Base-by-base conservation (phyloP, 2,797 vertebrate species). In the Limnodromus scolopaceus region DNA sequence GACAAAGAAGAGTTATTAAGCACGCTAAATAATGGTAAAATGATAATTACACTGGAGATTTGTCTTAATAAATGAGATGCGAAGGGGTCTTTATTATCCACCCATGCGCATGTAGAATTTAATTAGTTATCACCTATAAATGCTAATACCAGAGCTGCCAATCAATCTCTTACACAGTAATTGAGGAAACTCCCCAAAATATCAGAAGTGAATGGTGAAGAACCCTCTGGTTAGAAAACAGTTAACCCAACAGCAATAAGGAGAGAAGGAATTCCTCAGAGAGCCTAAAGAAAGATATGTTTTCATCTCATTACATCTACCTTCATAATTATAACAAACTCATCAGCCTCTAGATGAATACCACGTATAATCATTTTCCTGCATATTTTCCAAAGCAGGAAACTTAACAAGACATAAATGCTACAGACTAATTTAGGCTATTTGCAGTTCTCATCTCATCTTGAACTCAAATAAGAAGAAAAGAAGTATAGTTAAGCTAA, bases 321-420 rank as follows among this genome's bases (percentile, higher is more conserved):
- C 97, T 98, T 97, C 97, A 85, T 98, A 98, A 98, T 98, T 98
- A 98, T 89, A 97, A 98, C 97, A 98, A 97, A 98, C 98, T 98
- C 98, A 98, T 98, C 98, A 98, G 96, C 88, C 95, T 96, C 71
- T 91, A 97, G 97, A 98, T 98, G 98, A 98, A 97, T 97, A 98
- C 97, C 98, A 98, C 87, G 10, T 97, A 98, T 98, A 98, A 98
- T 98, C 97, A 98, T 96, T 98, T 98, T 97, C 97, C 98, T 98
- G 98, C 97, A 96, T 98, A 98, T 98, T 98, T 98, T 98, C 97
- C 96, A 97, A 98, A 98, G 97, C 98, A 98, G 97, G 98, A 98
- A 98, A 98, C 97, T 97, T 98, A 98, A 98, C 97, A 98, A 98
- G 98, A 93, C 96, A 98, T 98, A 97, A 98, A 98, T 98, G 97